Evolutionary conservation across 2,888 invertebrate species (phyloP).

Genomic region (Pterostichus madidus): DNA sequence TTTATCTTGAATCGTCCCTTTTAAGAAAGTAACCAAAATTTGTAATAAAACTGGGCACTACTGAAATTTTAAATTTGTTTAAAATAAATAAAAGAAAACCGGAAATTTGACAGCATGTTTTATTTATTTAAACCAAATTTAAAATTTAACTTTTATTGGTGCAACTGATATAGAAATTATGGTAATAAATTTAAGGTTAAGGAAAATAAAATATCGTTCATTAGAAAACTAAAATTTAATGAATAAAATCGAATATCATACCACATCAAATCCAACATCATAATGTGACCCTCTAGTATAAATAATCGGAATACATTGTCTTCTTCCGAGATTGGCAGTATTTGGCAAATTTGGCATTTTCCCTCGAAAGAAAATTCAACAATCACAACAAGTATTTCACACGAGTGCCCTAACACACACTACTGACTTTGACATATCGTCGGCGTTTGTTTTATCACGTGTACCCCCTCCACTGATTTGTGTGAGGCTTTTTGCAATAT

Average conservation of each 20-base stretch:
- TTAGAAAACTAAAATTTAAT: neutral
- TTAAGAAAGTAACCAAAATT: too few species aligned
- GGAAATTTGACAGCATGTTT: too few species aligned
- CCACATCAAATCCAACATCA: constrained; percentile 92
- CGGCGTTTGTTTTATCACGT: constrained; percentile 19
- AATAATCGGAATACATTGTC: constrained; percentile 87
- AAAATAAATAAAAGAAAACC: too few species aligned
- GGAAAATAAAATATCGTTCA: too few species aligned
- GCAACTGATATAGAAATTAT: too few species aligned
- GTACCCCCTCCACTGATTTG: constrained; percentile 18
- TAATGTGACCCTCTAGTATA: constrained; percentile 90
- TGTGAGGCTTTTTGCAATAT: constrained; percentile 28
- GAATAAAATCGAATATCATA: constrained; percentile 77
- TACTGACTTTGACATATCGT: constrained; percentile 30
- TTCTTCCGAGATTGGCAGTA: constrained; percentile 76
- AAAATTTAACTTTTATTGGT: too few species aligned
- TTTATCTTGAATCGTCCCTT: too few species aligned
- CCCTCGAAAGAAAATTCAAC: neutral
- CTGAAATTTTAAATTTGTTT: too few species aligned
- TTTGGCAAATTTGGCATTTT: constrained; percentile 71
- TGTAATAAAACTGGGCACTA: too few species aligned
- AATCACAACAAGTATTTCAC: neutral
- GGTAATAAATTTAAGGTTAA: too few species aligned
- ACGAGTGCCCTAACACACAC: constrained; percentile 7
- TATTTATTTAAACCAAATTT: too few species aligned